Conservation (phyloP, 2,888 invertebrate species). For the Drosophila flavopinicola region DNA sequence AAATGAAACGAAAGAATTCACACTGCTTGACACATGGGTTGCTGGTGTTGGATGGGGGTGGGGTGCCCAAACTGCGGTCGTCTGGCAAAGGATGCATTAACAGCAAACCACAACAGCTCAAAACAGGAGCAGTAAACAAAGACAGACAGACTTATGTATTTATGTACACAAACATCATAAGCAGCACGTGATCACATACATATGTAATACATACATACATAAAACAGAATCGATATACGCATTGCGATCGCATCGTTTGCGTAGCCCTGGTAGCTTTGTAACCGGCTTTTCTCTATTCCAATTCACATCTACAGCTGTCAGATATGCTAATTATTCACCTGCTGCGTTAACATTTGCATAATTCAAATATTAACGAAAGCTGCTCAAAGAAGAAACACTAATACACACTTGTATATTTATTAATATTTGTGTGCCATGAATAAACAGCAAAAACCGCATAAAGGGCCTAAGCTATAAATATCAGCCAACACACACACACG, state of each 20-base stretch:
- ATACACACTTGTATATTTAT: slow-evolving; percentile 9
- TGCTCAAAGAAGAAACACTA: slow-evolving; percentile 23
- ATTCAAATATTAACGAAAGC: slow-evolving; percentile 51
- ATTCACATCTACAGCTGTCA: slow-evolving; percentile 35
- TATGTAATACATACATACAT: slow-evolving; percentile 7
- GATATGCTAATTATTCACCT: slow-evolving; percentile 67
- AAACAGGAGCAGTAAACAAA: slow-evolving; percentile 10
- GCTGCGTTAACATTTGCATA: slow-evolving; percentile 64
- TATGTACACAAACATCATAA: no score
- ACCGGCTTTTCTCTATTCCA: slow-evolving; percentile 42
- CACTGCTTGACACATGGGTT: slow-evolving; percentile 24
- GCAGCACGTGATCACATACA: slow-evolving; percentile 39
- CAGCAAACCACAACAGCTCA: slow-evolving; percentile 24
- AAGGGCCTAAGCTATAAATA: slow-evolving; percentile 62
- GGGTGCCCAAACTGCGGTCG: slow-evolving; percentile 29
- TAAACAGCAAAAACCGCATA: slow-evolving; percentile 38
- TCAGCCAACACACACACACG: slow-evolving; percentile 28
- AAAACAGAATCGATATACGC: not conserved
- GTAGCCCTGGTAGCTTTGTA: slow-evolving; percentile 39
- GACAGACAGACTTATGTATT: not conserved
- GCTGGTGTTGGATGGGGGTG: slow-evolving; percentile 6
- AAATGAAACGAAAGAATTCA: slow-evolving; percentile 35
- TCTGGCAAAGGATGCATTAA: slow-evolving; percentile 49
- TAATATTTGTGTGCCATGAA: slow-evolving; percentile 27
- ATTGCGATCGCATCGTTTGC: slow-evolving; percentile 32